Evolutionary conservation across 2,113 vertebrate species (phyloP).

Genomic region (Eublepharis macularius): DNA sequence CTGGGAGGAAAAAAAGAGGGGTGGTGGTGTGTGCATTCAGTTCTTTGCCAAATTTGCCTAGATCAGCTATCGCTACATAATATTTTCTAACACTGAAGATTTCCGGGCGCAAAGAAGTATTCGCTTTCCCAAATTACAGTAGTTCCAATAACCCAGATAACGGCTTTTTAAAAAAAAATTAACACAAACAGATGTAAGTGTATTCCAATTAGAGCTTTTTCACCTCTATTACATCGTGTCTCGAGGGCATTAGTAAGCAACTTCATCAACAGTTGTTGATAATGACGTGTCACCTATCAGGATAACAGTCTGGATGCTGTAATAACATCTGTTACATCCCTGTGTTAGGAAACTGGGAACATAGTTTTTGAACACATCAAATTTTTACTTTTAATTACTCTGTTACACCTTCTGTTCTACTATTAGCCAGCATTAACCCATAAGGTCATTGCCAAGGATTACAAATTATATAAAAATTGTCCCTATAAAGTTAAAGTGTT

Average conservation of each 20-base stretch:
- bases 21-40: background rate
- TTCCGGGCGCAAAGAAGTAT: slow-evolving; percentile 7
- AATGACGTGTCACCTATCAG: slow-evolving; percentile 59
- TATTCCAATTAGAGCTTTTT: slow-evolving; percentile 43
- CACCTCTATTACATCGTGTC: slow-evolving; percentile 22
- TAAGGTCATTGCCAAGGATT: slow-evolving; percentile 24
- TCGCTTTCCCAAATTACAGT: slow-evolving; percentile 5
- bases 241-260: slow-evolving; percentile 41
- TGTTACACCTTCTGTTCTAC: slow-evolving; percentile 39
- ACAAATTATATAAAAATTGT: slow-evolving; percentile 19
- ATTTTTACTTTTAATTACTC: slow-evolving; percentile 60
- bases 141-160: slow-evolving; percentile 25
- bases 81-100: slow-evolving; percentile 24
- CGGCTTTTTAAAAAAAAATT: slow-evolving; percentile 42
- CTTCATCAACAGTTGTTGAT: slow-evolving; percentile 59
- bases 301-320: slow-evolving; percentile 54
- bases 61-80: slow-evolving; percentile 29
- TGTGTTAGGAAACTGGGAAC: slow-evolving; percentile 46
- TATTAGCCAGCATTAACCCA: slow-evolving; percentile 29
- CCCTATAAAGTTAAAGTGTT: background rate
- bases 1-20: background rate
- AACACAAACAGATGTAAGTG: slow-evolving; percentile 18
- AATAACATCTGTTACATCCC: slow-evolving; percentile 61
- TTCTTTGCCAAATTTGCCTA: slow-evolving; percentile 35
- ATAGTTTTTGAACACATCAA: slow-evolving; percentile 38